A percentile compares a stretch with the other conserved stretches of the same genome.
phyloP scores from a whole-genome alignment of 2,888 invertebrate species.

The Peribatodes rhomboidaria region DNA sequence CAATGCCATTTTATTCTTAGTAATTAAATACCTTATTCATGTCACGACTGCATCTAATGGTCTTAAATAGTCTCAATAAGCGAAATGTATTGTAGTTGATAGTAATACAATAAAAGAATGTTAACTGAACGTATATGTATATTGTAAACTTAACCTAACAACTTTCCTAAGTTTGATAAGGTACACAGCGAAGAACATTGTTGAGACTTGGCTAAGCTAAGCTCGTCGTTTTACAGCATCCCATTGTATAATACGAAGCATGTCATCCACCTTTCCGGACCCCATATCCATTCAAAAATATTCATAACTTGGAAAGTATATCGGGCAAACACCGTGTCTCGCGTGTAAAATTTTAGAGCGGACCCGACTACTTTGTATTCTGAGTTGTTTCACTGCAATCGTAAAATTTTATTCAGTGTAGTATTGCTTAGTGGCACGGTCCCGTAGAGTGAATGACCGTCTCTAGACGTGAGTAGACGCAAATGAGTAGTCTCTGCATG shows the following conservation, averaged over 20 bases:
- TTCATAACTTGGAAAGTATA: constrained; percentile 42
- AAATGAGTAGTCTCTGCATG: constrained; percentile 53
- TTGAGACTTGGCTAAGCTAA: not conserved
- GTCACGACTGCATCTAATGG: too few species aligned
- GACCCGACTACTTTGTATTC: constrained; percentile 37
- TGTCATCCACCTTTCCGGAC: constrained; percentile 22
- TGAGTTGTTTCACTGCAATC: constrained; percentile 45
- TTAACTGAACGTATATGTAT: too few species aligned
- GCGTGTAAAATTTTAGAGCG: constrained; percentile 40
- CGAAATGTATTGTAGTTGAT: too few species aligned
- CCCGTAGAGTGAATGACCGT: constrained; percentile 59
- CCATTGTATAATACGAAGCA: constrained; percentile 14
- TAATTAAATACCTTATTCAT: not conserved
- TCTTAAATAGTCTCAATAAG: too few species aligned
- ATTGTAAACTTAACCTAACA: not conserved
- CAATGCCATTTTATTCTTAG: not conserved
- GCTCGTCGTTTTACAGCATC: not conserved
- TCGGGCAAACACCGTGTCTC: constrained; percentile 29
- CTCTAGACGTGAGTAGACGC: constrained; percentile 54
- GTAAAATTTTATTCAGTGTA: constrained; percentile 45
- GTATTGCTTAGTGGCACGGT: constrained; percentile 39
- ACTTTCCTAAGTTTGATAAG: not conserved
- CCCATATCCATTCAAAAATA: constrained; percentile 41
- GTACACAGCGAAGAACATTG: constrained; percentile 9
- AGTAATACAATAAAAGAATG: too few species aligned